These are phyloP conservation scores for Hippopotamus amphibius DNA, from an alignment of 2,113 vertebrate genomes.

Conservation along the genomic window DNA sequence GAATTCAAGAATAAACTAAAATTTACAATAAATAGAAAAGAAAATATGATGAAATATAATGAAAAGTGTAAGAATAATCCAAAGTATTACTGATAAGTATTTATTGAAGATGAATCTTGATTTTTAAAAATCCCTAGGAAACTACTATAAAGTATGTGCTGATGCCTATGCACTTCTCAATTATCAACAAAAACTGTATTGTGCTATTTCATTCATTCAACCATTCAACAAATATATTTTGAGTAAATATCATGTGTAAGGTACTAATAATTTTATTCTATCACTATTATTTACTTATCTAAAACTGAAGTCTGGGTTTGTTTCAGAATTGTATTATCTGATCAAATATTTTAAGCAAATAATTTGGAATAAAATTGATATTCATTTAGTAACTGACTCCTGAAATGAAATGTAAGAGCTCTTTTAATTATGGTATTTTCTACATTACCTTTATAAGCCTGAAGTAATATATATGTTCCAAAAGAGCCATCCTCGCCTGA, in stretches of 20 bases:
- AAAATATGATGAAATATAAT: slow-evolving; percentile 66
- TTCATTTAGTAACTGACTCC: slow-evolving; percentile 44
- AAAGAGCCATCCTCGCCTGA: slow-evolving; percentile 4
- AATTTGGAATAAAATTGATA: slow-evolving; percentile 56
- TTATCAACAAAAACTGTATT: slow-evolving; percentile 33
- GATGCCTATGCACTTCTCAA: neutral
- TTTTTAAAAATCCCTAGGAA: slow-evolving; percentile 63
- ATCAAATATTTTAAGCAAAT: slow-evolving; percentile 59
- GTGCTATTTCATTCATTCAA: slow-evolving; percentile 16
- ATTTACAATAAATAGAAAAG: slow-evolving; percentile 67
- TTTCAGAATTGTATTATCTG: slow-evolving; percentile 62
- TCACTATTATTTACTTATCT: slow-evolving; percentile 13
- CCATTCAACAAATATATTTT: slow-evolving; percentile 45
- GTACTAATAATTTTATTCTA: slow-evolving; percentile 37
- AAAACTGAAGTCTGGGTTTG: slow-evolving; percentile 51
- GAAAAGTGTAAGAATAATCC: slow-evolving; percentile 67
- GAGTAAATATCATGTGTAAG: slow-evolving; percentile 18
- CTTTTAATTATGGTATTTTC: slow-evolving; percentile 33
- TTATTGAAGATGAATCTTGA: slow-evolving; percentile 59
- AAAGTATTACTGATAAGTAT: slow-evolving; percentile 62
- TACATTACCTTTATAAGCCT: neutral
- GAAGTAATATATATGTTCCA: neutral
- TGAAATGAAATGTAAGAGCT: slow-evolving; percentile 45
- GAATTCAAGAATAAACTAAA: slow-evolving; percentile 70
- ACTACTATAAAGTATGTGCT: neutral